Percentiles rank a stretch among this genome's conserved stretches.
These are phyloP conservation scores for Oeneis ivallda DNA, from an alignment of 2,888 invertebrate species.

Conservation along the genomic window DNA sequence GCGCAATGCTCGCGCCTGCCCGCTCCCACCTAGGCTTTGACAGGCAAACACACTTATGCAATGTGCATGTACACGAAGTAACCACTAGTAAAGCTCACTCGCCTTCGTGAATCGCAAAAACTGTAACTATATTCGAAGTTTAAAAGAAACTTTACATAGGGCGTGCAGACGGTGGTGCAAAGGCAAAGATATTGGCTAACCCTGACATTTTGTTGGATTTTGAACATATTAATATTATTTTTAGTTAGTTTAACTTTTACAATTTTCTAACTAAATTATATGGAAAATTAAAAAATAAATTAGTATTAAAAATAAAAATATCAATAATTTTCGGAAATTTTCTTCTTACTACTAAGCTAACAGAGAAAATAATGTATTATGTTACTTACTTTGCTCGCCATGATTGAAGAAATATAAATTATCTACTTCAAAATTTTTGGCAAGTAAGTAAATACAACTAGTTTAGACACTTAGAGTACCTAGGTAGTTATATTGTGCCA, in stretches of 20 bases:
- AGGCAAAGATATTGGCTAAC: neutral
- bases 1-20: too few relatives aligned
- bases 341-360: constrained; percentile 5
- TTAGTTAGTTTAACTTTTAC: too few relatives aligned
- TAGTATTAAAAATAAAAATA: too few relatives aligned
- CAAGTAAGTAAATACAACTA: constrained; percentile 5
- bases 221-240: too few relatives aligned
- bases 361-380: neutral
- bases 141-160: neutral
- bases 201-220: neutral
- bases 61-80: too few relatives aligned
- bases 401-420: neutral
- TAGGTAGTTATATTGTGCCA: constrained; percentile 5
- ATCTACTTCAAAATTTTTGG: neutral
- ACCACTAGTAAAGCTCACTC: too few relatives aligned
- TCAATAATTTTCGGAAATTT: too few relatives aligned
- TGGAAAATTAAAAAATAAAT: too few relatives aligned
- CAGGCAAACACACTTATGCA: too few relatives aligned
- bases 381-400: constrained; percentile 6
- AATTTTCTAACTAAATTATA: too few relatives aligned
- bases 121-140: neutral
- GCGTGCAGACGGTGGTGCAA: neutral
- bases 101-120: too few relatives aligned
- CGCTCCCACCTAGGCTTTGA: too few relatives aligned
- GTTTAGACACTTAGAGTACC: constrained; percentile 7